Evolutionary conservation across 2,888 invertebrate genomes (phyloP), one percentile per base, ranked within the genome.

Genomic region (Eupeodes luniger): DNA sequence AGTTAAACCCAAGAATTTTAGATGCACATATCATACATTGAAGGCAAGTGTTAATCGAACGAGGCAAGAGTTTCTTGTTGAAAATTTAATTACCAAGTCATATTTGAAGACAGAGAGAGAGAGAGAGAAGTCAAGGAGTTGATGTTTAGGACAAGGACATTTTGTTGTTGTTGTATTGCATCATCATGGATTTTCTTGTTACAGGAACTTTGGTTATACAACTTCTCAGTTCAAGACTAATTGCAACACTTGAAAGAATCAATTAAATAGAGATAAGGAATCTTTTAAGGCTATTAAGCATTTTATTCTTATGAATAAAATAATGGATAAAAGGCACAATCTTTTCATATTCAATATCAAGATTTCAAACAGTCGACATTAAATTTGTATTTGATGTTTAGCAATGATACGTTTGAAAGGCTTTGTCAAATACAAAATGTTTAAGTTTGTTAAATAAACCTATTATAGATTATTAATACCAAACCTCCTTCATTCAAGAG

Each of bases 1-100:
- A 16, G 70, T 72, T 49, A 49, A 64, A 36, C 62, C 49, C 40
- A 70, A 66, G 16, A 72, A 79, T 70, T 79, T 74, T n/a, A 44
- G 44, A 40, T 53, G 53, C 12, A 19, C 19, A 59, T 3, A 57
- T 40, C 40, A 9, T 40, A 11, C 10, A 53, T 16, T n/a, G 19
- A 4, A n/a, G 16, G 69, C 14, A 61, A 83, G 83, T 80, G 87
- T 49, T 82, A 80, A 83, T 79, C 49, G 74, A 57, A 36, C 49
- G 67, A 57, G 27, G 53, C 57, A 76, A 57, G 74, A 70, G 75
- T 66, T 77, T 75, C 69, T 78, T 67, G 47, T 47, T 62, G 57
- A 66, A 77, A 85, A 88, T 85, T 88, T 78, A 88, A 85, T 85
- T 85, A 85, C 69, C 55, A 75, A 51, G 40, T 81, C 72, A 81